A percentile compares a stretch with the other conserved stretches of the same genome.
These are phyloP conservation scores for Eueremaeus valkanovi DNA, from an alignment of 2,888 invertebrate species.

Conservation along the genomic window DNA sequence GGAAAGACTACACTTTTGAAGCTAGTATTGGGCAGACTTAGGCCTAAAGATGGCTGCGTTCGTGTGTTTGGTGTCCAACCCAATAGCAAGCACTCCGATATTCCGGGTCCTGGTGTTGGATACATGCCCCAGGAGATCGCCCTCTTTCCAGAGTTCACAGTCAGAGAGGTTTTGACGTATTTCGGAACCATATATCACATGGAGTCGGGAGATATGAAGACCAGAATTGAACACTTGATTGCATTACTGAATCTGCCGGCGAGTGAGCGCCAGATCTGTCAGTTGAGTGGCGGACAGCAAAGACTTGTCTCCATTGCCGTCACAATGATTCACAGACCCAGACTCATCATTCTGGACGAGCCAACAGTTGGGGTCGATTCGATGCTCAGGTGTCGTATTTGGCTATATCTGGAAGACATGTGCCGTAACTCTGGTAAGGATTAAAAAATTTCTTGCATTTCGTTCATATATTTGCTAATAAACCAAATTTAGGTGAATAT, in stretches of 20 bases:
- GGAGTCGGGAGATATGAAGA: not conserved
- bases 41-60: conserved; percentile 23
- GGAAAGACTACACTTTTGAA: conserved; percentile 41
- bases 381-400: conserved; percentile 38
- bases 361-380: conserved; percentile 43
- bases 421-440: conserved; percentile 29
- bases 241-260: conserved; percentile 34
- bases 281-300: conserved; percentile 43
- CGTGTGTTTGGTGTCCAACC: conserved; percentile 37
- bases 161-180: conserved; percentile 39
- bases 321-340: conserved; percentile 40
- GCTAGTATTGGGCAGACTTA: conserved; percentile 31
- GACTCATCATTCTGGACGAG: conserved; percentile 41
- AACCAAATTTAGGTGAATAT: no score
- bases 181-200: conserved; percentile 38
- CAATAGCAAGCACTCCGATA: not conserved
- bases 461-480: no score
- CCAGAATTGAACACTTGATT: conserved; percentile 12
- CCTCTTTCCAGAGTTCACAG: conserved; percentile 34
- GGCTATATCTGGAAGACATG: conserved; percentile 39
- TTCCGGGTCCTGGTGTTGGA: conserved; percentile 41
- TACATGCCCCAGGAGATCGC: conserved; percentile 43
- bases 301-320: conserved; percentile 38
- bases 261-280: not conserved
- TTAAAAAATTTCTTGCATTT: no score